Base-by-base conservation (phyloP, 2,113 vertebrate species). In the Hippotragus niger region DNA sequence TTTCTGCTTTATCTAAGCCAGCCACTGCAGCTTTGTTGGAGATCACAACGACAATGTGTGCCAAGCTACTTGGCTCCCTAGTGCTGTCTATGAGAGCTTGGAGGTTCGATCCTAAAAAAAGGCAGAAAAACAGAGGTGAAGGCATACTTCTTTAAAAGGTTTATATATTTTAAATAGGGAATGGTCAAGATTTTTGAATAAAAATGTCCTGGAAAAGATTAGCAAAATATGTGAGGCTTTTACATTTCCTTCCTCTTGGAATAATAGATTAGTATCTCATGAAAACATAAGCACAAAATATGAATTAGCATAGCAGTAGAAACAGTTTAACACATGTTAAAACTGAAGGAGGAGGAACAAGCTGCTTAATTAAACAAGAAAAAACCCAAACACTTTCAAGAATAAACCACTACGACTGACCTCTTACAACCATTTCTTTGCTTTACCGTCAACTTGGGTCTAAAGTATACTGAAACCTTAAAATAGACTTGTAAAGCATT, bases 71-170 rank as follows among this genome's bases (percentile, higher is more conserved):
- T 0, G 99, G 98, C 57, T 99, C 98, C 97, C 95, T 99, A 4
- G 99, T 99, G 97, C 99, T 99, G 2, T 99, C 99, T 55, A 99
- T 99, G 88, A 99, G 99, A 0, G 99, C 99, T 97, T 99, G 99
- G 71, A 99, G 99, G 98, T 99, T 99, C 15, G 99, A 99, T 76
- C 99, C 99, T 99, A 94, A 17, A 50, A 95, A 57, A 16, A 33
- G 88, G 43, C 67, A 71, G 90, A 84, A 84, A 92, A 60, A 78
- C 36, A n/a, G 5, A 45, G 33, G 29, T 36, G 55, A 94, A 62
- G 11, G 52, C 21, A 62, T 2, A 11, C 1, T 33, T 83, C 7
- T 83, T 36, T 36, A 50, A 71, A 74, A 97, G 21, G 80, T 8
- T 3, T 12, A 85, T 1, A 36, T 33, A 57, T 19, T 87, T 6